Base-by-base conservation (phyloP, 2,888 invertebrate genomes). In the Meiosimyza decipiens region DNA sequence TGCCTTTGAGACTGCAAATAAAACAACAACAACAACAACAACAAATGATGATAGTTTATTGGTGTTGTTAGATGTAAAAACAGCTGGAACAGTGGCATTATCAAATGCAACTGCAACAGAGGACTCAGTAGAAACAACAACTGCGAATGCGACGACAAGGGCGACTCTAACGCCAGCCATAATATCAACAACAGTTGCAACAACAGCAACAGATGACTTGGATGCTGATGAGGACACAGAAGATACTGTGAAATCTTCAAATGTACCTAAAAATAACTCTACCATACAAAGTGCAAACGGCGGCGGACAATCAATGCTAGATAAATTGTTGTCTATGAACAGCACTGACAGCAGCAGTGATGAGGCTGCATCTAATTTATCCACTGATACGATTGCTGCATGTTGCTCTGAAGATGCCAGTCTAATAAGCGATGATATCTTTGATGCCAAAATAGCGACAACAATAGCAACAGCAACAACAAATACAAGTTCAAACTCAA, bases 271-370 rank as follows among this genome's bases (percentile, higher is more conserved):
- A 49, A 67, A 69, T 16, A 78, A 77, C 62, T 62, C 66, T 51
- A 67, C 75, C 16, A 73, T 71, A 57, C 74, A 74, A 50, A 77
- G 79, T 7, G 78, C 79, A 47, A 62, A 62, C n/a, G 60, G 60
- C 16, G 51, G 51, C 5, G 74, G 79, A 1, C 86, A 86, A 76
- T 85, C 85, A 15, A 86, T 86, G 82, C 78, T 85, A 12, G 86
- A 85, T 76, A 85, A 85, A 74, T 73, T 85, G 71, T 75, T 85
- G 6, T 85, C 85, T 6, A 86, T 86, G 85, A 85, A 86, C 71
- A 85, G 86, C 70, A 85, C 85, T 65, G 76, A 75, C 33, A 78
- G 76, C n/a, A 85, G 83, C 75, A 84, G 83, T 69, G 85, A 86
- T 57, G 85, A 84, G 68, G 81, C 80, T 15, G 82, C 82, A 5